phyloP scores from a whole-genome alignment of 2,113 vertebrate genomes.

The Brevimyrus niger region DNA sequence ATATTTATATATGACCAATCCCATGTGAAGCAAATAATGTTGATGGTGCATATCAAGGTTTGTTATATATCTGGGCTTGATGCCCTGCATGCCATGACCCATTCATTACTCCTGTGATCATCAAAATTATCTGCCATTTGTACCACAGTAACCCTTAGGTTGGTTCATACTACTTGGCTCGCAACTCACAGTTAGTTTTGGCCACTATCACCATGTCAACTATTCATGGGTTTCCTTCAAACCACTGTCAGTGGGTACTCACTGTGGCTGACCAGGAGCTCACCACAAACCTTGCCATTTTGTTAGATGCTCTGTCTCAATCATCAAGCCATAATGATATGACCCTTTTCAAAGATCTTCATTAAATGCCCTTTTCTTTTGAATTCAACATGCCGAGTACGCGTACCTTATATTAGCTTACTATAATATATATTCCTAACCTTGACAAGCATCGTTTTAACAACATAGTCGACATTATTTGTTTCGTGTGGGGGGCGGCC shows the following conservation, averaged over 20 bases:
- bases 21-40: background rate
- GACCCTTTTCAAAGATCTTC: background rate
- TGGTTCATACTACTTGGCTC: background rate
- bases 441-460: background rate
- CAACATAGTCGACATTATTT: background rate
- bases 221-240: background rate
- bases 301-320: background rate
- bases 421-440: background rate
- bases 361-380: background rate
- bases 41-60: background rate
- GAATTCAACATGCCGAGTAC: background rate
- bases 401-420: background rate
- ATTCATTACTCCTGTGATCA: background rate
- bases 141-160: background rate
- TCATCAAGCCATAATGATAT: background rate
- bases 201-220: background rate
- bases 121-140: background rate
- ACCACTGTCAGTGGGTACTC: background rate
- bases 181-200: background rate
- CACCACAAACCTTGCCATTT: background rate
- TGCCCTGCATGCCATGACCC: background rate
- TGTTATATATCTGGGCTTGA: background rate
- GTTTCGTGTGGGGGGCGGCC: background rate
- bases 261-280: background rate
- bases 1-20: background rate